Evolutionary conservation across 2,888 invertebrate species (phyloP), one percentile per base, ranked within the genome.

Genomic region (Adineta ricciae): DNA sequence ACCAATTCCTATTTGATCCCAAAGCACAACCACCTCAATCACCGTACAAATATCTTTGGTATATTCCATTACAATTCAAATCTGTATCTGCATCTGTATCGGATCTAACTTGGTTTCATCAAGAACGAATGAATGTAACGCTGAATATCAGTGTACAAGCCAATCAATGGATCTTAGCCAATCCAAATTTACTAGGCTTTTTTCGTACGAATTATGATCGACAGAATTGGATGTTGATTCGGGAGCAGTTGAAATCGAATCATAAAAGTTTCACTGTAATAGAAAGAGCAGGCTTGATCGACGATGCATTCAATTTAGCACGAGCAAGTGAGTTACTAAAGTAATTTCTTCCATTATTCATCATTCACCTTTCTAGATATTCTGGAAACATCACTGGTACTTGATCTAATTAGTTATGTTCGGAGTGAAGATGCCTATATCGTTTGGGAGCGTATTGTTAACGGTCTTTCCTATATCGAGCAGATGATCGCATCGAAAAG

Each of bases 201-300:
- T 85, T 83, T 50, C 72, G 85, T 38, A 83, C 83, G 24, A 85
- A 85, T 36, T 85, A 85, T 49, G 85, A 85, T 41, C 19, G 8
- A 46, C 32, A 84, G n/a, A 85, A 85, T 82, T 85, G 85, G 85
- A 84, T 83, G 8, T 36, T 83, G 19, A 38, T 85, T 16, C 73
- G 73, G 24, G 49, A 83, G n/a, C 72, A 85, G 41, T 16, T 85
- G 9, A 72, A 85, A 50, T 83, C 50, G 7, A 83, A 83, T 73
- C 91, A 92, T 3, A 92, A 92, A 24, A 94, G 88, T 4, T 88
- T 90, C 78, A 87, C 88, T 7, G 46, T 83, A 8, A 49, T 52
- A 8, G 83, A 83, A 41, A 32, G 85, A 56, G 85, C 84, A 38
- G 49, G 72, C 27, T 36, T 85, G 11, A 16, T 85, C 16, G 85